phyloP scores from a whole-genome alignment of 2,113 vertebrate genomes.

The Hippolais icterina region DNA sequence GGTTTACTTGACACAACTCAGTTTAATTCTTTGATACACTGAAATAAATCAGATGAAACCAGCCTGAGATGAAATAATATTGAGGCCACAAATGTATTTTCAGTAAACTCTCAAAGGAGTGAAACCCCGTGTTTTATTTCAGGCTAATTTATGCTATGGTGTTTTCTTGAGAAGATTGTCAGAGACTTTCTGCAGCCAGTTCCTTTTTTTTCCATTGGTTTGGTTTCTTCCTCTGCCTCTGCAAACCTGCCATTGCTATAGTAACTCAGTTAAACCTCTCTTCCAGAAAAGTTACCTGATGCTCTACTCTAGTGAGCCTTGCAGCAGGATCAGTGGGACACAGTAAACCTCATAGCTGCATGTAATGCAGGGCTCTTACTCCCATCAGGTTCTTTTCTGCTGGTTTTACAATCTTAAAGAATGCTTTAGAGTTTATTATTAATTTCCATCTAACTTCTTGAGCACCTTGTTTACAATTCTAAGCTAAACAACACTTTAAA shows the following conservation, averaged over 20 bases:
- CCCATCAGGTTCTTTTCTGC: slow-evolving; percentile 20
- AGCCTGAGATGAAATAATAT: background rate
- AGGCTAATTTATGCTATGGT: background rate
- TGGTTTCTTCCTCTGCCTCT: slow-evolving; percentile 15
- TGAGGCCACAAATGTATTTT: background rate
- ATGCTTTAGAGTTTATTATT: background rate
- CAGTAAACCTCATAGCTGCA: background rate
- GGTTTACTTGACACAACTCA: background rate
- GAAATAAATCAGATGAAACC: background rate
- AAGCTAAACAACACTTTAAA: background rate
- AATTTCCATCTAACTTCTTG: slow-evolving; percentile 34
- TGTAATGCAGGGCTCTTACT: background rate
- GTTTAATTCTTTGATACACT: background rate
- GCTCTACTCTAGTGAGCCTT: background rate
- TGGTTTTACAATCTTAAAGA: slow-evolving; percentile 48
- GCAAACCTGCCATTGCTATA: slow-evolving; percentile 30
- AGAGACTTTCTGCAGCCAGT: background rate
- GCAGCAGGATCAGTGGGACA: slow-evolving; percentile 17
- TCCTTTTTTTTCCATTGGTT: background rate
- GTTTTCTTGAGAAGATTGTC: slow-evolving; percentile 25
- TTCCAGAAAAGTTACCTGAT: slow-evolving; percentile 25
- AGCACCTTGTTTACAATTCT: background rate
- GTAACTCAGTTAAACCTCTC: slow-evolving; percentile 46
- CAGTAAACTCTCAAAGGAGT: slow-evolving; percentile 29
- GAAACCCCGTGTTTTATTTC: background rate